Percentiles rank a stretch among this genome's conserved stretches.
phyloP scores from a whole-genome alignment of 2,797 vertebrate species.

The Emys orbicularis region DNA sequence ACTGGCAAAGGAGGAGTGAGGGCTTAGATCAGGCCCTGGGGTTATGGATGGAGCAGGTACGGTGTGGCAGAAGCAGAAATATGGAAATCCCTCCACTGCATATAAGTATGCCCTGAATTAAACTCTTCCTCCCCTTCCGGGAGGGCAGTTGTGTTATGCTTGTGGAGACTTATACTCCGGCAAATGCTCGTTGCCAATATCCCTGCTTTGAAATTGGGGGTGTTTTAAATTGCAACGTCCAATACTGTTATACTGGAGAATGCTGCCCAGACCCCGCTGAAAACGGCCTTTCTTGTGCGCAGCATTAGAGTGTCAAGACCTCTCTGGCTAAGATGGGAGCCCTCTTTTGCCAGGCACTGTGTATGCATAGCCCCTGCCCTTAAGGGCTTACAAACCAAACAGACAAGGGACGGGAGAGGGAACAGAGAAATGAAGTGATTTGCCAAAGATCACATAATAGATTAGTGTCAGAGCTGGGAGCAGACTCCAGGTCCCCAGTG shows the following conservation, averaged over 20 bases:
- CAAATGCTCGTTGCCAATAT: not conserved
- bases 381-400: not conserved
- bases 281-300: too few species aligned
- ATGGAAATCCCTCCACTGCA: rapidly evolving
- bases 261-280: not conserved
- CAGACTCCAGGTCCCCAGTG: not conserved
- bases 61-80: not conserved
- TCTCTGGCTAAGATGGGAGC: not conserved
- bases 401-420: not conserved
- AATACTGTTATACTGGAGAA: not conserved
- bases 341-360: not conserved
- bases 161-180: not conserved
- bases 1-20: not conserved
- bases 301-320: too few species aligned
- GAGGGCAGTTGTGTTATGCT: too few species aligned
- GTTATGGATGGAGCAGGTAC: not conserved
- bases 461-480: not conserved
- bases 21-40: rapidly evolving
- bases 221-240: not conserved
- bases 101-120: not conserved
- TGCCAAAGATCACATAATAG: not conserved
- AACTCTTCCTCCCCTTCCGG: not conserved
- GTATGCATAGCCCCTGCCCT: not conserved
- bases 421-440: not conserved
- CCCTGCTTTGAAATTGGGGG: not conserved